Evolutionary conservation across 2,797 vertebrate species (phyloP), one percentile per base, ranked within the genome.

Genomic region (Rhinatrema bivittatum): DNA sequence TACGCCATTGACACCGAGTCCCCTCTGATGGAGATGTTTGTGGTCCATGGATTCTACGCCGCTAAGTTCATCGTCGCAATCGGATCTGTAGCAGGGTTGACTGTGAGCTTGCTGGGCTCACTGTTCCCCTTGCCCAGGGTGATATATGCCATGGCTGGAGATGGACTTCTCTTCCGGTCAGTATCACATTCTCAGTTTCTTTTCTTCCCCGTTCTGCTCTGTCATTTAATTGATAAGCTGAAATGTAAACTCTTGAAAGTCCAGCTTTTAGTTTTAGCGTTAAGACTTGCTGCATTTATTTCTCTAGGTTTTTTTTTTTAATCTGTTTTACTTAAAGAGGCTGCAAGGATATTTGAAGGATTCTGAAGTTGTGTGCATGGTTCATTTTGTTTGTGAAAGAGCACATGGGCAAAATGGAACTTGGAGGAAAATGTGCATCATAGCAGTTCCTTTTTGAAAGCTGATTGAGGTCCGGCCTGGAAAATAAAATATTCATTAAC

Each of bases 1-100:
- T 56, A 89, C 12, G 76, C 86, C 54, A 97, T 99, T 0, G 96
- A 99, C 33, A 87, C 88, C 0, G 93, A 94, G 13, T 94, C 94
- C 10, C 96, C 96, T 0, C 86, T 99, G 56, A 94, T 98, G 91
- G 94, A 97, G 77, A 98, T 98, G 94, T 99, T 99, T 20, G 90
- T 84, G 1, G 76, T 56, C 26, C 91, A 91, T 0, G 91, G 92
- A 12, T 98, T 97, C 74, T 70, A 88, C 0, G 78, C 81, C 17
- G 96, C 92, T 27, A 95, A 96, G 46, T 99, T 93, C 58, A 68
- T 82, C 0, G 91, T 97, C 46, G 93, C 96, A 4, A 81, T 90
- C 0, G 96, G 96, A 7, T 87, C 94, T 0, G 85, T 99, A 1
- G 91, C 94, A 0, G 96, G 96, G 3, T 78, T 99, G 38, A 95